A percentile compares a stretch with the other conserved stretches of the same genome.
Conservation (phyloP, 2,113 vertebrate species). For the Platanista minor region DNA sequence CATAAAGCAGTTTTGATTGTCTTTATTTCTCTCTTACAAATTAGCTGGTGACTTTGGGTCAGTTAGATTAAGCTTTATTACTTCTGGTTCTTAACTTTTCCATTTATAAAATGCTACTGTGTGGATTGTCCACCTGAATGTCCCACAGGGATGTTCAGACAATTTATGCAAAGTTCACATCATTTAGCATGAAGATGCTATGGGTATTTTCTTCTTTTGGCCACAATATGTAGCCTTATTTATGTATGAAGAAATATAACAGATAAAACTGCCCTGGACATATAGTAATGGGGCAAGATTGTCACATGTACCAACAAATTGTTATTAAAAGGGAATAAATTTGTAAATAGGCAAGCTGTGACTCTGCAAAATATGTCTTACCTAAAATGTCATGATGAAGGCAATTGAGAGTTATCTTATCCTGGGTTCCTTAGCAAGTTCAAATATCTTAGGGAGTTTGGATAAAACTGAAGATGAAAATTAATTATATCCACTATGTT, state of each 20-base stretch:
- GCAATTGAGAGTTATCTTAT: not conserved
- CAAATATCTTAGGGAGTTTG: not conserved
- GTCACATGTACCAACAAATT: not conserved
- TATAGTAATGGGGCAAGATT: not conserved
- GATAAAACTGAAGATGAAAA: not conserved
- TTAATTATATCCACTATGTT: not conserved
- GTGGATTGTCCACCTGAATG: not conserved
- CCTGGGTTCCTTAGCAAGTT: not conserved
- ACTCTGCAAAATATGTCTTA: not conserved
- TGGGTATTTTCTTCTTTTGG: not conserved
- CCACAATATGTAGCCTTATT: not conserved
- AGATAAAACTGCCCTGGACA: not conserved
- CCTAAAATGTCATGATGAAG: not conserved
- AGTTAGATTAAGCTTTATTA: not conserved
- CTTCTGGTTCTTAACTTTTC: not conserved
- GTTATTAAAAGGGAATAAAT: not conserved
- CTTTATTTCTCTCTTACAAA: not conserved
- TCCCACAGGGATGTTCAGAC: not conserved
- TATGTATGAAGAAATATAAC: not conserved
- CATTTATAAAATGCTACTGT: not conserved
- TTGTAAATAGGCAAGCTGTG: not conserved
- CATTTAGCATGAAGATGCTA: not conserved
- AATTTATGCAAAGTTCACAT: not conserved
- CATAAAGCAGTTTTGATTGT: not conserved
- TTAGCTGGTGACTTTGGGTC: not conserved